A percentile compares a stretch with the other conserved stretches of the same genome.
These are phyloP conservation scores for Fragum sueziense DNA, from an alignment of 2,888 invertebrate genomes.

Conservation along the genomic window DNA sequence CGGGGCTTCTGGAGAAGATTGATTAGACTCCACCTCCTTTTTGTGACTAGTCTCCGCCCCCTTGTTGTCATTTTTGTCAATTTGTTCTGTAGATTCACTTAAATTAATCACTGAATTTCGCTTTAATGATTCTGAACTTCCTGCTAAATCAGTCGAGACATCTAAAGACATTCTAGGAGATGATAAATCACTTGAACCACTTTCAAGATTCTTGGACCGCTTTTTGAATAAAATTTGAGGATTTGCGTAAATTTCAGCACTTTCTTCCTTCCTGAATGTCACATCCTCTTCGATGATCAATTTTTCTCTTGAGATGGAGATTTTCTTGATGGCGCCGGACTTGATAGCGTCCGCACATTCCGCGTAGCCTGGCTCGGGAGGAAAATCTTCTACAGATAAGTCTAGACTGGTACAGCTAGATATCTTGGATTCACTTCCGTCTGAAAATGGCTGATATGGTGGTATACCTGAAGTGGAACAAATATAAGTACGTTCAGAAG, in stretches of 20 bases:
- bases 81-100: background rate
- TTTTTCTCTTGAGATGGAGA: slow-evolving; percentile 52
- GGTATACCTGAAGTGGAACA: slow-evolving; percentile 33
- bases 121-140: slow-evolving; percentile 28
- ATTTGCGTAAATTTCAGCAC: slow-evolving; percentile 70
- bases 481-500: background rate
- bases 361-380: slow-evolving; percentile 55
- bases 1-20: slow-evolving; percentile 55
- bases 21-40: slow-evolving; percentile 23
- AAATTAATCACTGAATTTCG: slow-evolving; percentile 10
- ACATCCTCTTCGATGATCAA: slow-evolving; percentile 40
- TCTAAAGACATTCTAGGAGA: background rate
- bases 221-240: slow-evolving; percentile 69
- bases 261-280: slow-evolving; percentile 22
- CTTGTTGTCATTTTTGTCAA: too few relatives aligned
- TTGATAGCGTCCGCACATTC: slow-evolving; percentile 62
- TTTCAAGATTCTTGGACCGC: slow-evolving; percentile 54
- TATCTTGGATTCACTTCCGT: slow-evolving; percentile 57
- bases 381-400: slow-evolving; percentile 51
- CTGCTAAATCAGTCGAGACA: slow-evolving; percentile 9
- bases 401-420: slow-evolving; percentile 59
- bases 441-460: slow-evolving; percentile 46
- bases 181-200: slow-evolving; percentile 33
- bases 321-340: slow-evolving; percentile 55
- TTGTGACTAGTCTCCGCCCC: background rate